phyloP scores from a whole-genome alignment of 2,888 invertebrate genomes.

The Eilema depressum region DNA sequence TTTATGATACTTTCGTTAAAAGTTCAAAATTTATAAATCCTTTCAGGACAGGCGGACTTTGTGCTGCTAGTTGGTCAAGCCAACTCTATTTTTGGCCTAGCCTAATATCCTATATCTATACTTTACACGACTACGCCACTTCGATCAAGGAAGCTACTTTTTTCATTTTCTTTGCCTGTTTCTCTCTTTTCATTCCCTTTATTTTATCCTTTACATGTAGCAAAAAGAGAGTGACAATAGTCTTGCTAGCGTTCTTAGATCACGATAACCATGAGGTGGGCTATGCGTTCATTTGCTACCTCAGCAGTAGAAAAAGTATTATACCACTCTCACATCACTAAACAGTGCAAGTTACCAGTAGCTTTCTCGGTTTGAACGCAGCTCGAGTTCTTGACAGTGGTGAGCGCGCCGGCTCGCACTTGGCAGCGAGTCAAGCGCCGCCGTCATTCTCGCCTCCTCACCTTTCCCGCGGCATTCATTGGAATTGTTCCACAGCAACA shows the following conservation, averaged over 20 bases:
- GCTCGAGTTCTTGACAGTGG: background rate
- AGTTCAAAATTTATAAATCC: background rate
- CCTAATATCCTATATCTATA: too few species aligned
- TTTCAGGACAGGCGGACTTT: background rate
- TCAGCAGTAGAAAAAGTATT: background rate
- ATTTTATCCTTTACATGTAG: background rate
- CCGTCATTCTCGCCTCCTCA: constrained; percentile 42
- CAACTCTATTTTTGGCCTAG: too few species aligned
- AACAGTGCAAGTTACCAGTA: background rate
- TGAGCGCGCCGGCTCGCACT: constrained; percentile 26
- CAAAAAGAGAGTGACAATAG: too few species aligned
- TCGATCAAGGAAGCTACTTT: background rate
- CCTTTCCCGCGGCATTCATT: constrained; percentile 29
- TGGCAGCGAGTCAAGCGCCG: constrained; percentile 54
- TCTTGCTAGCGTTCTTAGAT: background rate
- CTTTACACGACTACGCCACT: too few species aligned
- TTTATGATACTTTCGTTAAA: background rate
- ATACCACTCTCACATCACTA: background rate
- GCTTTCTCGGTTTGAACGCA: constrained; percentile 4
- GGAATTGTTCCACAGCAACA: constrained; percentile 19
- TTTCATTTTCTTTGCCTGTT: background rate
- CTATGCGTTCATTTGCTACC: background rate
- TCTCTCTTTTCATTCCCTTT: background rate
- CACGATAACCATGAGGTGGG: background rate
- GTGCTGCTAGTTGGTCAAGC: too few species aligned